Conservation (phyloP, 2,888 invertebrate species). For the Caenorhabditis japonica region DNA sequence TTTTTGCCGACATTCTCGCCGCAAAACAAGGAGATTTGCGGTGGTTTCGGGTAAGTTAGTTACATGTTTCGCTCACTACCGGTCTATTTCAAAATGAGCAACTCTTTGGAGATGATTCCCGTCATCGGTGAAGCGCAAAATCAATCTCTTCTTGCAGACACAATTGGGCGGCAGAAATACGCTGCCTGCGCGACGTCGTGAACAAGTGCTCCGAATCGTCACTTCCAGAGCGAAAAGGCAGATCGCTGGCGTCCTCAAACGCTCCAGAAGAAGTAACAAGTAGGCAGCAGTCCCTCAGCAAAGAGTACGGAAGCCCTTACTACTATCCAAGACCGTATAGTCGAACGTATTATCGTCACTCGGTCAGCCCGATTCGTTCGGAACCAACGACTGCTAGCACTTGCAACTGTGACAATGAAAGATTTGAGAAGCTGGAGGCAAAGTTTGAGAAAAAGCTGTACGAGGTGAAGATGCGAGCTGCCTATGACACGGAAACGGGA, state of each 20-base stretch:
- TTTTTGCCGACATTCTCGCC: constrained; percentile 31
- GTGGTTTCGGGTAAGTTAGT: constrained; percentile 26
- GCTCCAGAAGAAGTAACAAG: too few relatives aligned
- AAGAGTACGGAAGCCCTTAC: constrained; percentile 16
- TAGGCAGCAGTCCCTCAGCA: too few relatives aligned
- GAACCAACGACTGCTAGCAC: too few relatives aligned
- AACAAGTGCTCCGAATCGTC: not conserved
- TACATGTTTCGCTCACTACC: too few relatives aligned
- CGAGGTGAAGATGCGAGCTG: constrained; percentile 34
- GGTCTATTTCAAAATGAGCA: too few relatives aligned
- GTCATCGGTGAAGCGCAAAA: too few relatives aligned
- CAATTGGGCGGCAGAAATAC: constrained; percentile 55
- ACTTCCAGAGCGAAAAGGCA: too few relatives aligned
- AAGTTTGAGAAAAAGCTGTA: constrained; percentile 47
- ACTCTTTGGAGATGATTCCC: too few relatives aligned
- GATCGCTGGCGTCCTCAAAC: too few relatives aligned
- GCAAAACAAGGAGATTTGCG: constrained; percentile 21
- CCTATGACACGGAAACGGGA: constrained; percentile 21
- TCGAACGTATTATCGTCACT: constrained; percentile 5
- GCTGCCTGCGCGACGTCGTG: constrained; percentile 41
- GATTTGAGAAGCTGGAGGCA: constrained; percentile 13
- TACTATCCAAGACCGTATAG: constrained; percentile 19
- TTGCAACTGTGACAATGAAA: constrained; percentile 12
- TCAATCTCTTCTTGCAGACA: constrained; percentile 6
- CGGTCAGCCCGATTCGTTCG: constrained; percentile 6